Evolutionary conservation across 2,113 vertebrate genomes (phyloP).

Genomic region (Salvator merianae): DNA sequence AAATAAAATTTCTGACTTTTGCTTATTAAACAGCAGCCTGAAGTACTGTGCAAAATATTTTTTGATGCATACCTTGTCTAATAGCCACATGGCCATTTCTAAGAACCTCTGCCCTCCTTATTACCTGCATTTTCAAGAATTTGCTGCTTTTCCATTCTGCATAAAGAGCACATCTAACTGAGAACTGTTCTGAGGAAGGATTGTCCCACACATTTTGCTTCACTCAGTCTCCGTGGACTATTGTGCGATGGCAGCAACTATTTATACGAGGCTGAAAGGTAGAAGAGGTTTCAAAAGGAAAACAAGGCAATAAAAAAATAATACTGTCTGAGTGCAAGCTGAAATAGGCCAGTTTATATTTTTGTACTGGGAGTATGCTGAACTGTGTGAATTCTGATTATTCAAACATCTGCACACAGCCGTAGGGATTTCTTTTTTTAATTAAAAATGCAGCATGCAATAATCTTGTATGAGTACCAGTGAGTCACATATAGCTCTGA

Average conservation of each 20-base stretch:
- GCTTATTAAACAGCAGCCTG: too few species aligned
- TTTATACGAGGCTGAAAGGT: background rate
- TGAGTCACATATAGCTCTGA: background rate
- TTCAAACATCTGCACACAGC: background rate
- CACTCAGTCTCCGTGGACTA: background rate
- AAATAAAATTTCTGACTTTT: too few species aligned
- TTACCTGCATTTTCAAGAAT: background rate
- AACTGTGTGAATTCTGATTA: constrained; percentile 18
- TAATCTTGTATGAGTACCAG: background rate
- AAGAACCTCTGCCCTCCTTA: background rate
- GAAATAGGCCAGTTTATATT: constrained; percentile 17
- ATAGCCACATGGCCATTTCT: background rate
- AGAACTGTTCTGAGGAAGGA: background rate
- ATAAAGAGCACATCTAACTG: background rate
- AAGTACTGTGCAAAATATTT: too few species aligned
- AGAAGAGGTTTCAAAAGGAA: background rate
- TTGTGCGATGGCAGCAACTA: background rate
- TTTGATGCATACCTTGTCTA: background rate
- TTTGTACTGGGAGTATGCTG: background rate
- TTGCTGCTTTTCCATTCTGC: background rate
- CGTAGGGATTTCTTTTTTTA: background rate
- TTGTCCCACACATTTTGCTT: background rate
- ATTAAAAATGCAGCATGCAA: background rate
- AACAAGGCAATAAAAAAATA: background rate
- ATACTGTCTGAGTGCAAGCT: background rate